These are phyloP conservation scores for Anabas testudineus DNA, from an alignment of 2,797 vertebrate genomes.

Conservation along the genomic window DNA sequence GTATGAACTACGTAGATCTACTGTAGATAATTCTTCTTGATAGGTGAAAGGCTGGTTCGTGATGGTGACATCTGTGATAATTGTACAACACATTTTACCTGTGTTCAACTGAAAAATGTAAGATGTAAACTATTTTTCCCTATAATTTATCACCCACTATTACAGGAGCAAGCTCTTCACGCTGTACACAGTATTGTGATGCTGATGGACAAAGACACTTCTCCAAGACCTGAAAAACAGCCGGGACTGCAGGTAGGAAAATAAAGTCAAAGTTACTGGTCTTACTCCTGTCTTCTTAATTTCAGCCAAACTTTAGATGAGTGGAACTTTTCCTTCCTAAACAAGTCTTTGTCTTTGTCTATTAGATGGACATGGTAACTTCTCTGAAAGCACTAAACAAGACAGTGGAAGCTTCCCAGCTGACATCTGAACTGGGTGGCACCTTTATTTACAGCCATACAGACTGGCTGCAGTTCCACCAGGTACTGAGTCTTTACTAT, in stretches of 20 bases:
- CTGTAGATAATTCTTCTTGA: neutral
- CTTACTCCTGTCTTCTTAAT: neutral
- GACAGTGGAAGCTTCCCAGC: conserved; percentile 88
- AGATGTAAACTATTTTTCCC: no score
- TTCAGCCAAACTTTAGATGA: neutral
- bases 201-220: conserved; percentile 90
- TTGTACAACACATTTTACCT: neutral
- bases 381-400: conserved; percentile 90
- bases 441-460: conserved; percentile 89
- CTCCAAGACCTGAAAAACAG: conserved; percentile 83
- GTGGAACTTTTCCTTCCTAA: neutral
- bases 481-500: conserved; percentile 83
- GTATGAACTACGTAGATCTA: neutral
- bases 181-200: conserved; percentile 85
- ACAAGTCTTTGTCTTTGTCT: conserved; percentile 14
- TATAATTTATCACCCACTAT: neutral
- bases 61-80: no score
- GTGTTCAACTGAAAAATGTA: neutral
- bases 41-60: no score
- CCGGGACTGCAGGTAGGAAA: conserved; percentile 89
- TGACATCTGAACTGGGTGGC: conserved; percentile 90
- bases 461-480: conserved; percentile 94
- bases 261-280: neutral
- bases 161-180: conserved; percentile 84
- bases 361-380: conserved; percentile 90